Conservation (phyloP, 2,113 vertebrate genomes). For the Romanogobio albipinnatus region DNA sequence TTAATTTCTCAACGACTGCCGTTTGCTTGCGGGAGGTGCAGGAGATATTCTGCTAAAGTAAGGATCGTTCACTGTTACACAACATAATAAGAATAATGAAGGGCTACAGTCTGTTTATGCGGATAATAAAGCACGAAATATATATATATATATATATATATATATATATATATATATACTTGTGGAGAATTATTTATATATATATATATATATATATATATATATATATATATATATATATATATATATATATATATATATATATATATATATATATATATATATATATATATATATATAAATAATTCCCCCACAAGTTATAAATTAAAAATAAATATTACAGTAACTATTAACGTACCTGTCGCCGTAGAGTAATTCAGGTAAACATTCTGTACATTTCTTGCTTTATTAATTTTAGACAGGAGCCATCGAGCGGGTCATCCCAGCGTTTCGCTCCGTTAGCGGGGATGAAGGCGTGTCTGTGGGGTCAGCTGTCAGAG, state of each 20-base stretch:
- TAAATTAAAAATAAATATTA: not conserved
- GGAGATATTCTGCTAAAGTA: constrained; percentile 48
- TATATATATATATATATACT: no score
- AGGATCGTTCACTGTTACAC: not conserved
- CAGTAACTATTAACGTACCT: not conserved
- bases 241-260: no score
- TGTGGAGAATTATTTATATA: no score
- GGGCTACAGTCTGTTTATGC: not conserved
- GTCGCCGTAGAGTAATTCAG: not conserved
- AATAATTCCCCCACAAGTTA: not conserved
- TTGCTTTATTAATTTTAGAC: constrained; percentile 61
- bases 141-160: no score
- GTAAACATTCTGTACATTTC: not conserved
- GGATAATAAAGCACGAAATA: not conserved
- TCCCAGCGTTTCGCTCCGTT: constrained; percentile 78
- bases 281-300: no score
- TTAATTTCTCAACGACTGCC: not conserved
- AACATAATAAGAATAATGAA: not conserved
- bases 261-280: no score
- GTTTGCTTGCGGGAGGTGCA: not conserved
- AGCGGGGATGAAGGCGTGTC: constrained; percentile 79
- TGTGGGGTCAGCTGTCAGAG: constrained; percentile 70
- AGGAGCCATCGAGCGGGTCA: constrained; percentile 62
- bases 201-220: no score
- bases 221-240: no score